Base-by-base conservation (phyloP, 2,797 vertebrate genomes). In the Sciurus carolinensis region DNA sequence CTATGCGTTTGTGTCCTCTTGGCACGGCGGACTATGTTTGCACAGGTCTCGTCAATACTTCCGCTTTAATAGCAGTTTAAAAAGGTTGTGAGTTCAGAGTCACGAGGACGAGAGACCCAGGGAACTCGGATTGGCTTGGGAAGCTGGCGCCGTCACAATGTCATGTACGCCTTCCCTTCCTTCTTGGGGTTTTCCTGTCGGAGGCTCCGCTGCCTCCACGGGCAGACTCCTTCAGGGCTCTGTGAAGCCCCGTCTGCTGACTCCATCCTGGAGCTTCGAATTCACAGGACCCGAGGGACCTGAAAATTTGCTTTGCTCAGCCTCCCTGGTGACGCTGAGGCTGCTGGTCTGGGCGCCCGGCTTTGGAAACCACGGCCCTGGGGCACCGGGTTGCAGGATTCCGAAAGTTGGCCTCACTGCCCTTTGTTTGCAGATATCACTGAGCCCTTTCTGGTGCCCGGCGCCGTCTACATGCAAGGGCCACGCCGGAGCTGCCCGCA, bases 171-270 rank as follows among this genome's bases (percentile, higher is more conserved):
- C 4, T 86, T 91, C 9, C 39, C 75, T 90, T 92, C 94, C 42
- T 79, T 69, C 84, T 72, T 84, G 42, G 85, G 87, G 33, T 52
- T 73, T 47, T 94, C 86, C 69, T 39, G n/a, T 67, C 62, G 75
- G 44, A 87, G 92, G 42, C 13, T n/a, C 17, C 30, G 57, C 22
- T 1, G 3, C 11, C 62, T 36, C 71, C 44, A 30, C 11, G 50
- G 66, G 54, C 44, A 50, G 42, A 54, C n/a, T 66, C 36, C 50
- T 62, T 5, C 14, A 59, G 22, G 15, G 20, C 39, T 82, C 75
- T 42, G 4, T 57, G 47, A 66, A 90, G 24, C 42, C 42, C n/a
- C 15, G 17, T n/a, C 3, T 85, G 7, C 64, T 81, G 44, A 10
- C 67, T 36, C 6, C 50, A 52, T 10, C 71, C 71, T 50, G 67